A percentile compares a stretch with the other conserved stretches of the same genome.
These are phyloP conservation scores for Daboia siamensis DNA, from an alignment of 2,113 vertebrate genomes.

Conservation along the genomic window DNA sequence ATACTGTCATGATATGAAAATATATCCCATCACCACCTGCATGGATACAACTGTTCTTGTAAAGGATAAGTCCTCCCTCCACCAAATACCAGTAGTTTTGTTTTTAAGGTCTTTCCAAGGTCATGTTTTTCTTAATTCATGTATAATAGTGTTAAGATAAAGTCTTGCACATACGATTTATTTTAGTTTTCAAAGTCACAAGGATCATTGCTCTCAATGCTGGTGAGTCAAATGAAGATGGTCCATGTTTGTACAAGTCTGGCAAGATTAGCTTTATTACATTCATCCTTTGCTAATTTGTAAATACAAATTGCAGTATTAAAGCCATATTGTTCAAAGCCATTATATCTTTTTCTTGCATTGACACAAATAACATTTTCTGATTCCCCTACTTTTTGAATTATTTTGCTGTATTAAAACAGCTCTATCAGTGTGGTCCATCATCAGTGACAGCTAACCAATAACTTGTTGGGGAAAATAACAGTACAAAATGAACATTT, in stretches of 20 bases:
- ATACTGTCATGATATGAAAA: background rate
- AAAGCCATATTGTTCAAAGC: fast-evolving
- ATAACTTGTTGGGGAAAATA: background rate
- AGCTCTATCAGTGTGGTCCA: background rate
- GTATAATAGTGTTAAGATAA: background rate
- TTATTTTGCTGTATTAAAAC: background rate
- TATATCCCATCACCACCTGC: slow-evolving; percentile 23
- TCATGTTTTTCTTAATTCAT: background rate
- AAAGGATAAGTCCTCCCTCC: background rate
- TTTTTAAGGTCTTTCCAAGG: slow-evolving; percentile 10
- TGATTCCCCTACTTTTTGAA: background rate
- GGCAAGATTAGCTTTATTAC: background rate
- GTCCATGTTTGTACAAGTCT: background rate
- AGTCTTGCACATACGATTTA: background rate
- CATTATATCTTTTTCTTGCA: background rate
- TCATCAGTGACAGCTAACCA: background rate
- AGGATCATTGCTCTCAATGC: slow-evolving; percentile 11
- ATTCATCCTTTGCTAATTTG: background rate
- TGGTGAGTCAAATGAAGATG: background rate
- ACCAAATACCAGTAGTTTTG: background rate
- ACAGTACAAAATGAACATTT: background rate
- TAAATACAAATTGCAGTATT: background rate
- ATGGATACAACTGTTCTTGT: slow-evolving; percentile 34
- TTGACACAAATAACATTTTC: background rate
- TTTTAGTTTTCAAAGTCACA: slow-evolving; percentile 19